Conservation (phyloP, 2,113 vertebrate species). For the Mystacornis crossleyi region DNA sequence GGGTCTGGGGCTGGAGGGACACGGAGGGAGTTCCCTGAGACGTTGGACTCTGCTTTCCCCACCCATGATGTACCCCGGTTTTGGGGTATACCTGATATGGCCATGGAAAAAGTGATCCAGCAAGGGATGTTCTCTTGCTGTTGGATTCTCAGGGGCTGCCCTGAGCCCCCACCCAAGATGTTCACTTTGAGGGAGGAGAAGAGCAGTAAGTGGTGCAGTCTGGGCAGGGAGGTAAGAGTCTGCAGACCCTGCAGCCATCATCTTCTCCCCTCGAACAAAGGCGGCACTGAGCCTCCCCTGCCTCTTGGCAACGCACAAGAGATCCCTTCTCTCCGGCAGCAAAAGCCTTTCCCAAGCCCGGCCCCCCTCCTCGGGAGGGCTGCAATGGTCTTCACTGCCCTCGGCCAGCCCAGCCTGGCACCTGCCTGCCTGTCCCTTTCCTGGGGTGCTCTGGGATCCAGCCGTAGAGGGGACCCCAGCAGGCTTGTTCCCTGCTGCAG, state of each 20-base stretch:
- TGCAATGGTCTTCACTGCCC: neutral
- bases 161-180: neutral
- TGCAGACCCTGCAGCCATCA: neutral
- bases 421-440: neutral
- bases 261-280: slow-evolving; percentile 33
- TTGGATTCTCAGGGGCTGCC: fast-evolving
- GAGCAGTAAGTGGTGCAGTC: neutral
- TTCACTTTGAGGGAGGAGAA: neutral
- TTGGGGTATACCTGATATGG: neutral
- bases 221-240: neutral
- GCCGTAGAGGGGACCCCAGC: neutral
- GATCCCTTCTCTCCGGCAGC: slow-evolving; percentile 25
- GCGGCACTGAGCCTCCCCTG: slow-evolving; percentile 26
- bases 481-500: neutral
- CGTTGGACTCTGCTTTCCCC: neutral
- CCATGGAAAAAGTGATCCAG: neutral
- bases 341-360: neutral
- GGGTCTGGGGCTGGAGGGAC: neutral
- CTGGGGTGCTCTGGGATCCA: neutral
- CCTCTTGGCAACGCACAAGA: slow-evolving; percentile 23
- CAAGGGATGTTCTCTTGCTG: fast-evolving
- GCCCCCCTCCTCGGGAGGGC: neutral
- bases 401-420: neutral
- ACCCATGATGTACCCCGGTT: fast-evolving
- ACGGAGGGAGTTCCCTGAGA: fast-evolving